Percentiles rank a stretch among this genome's conserved stretches.
Evolutionary conservation across 1,140 invertebrate species (phyloP).

Genomic region (Nixonia krombeini): DNA sequence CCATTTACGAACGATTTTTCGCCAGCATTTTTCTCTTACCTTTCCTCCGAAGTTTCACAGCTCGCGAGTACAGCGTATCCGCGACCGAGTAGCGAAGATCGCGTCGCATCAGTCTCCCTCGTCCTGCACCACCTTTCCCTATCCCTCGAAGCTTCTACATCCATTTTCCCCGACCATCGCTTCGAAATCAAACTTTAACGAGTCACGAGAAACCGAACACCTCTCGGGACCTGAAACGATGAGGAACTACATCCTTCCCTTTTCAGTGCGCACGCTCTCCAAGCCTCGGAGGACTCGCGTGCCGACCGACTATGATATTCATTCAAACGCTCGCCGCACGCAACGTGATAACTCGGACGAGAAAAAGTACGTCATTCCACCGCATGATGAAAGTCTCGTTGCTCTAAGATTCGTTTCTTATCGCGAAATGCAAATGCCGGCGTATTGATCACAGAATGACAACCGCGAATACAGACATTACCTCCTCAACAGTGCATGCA

Average conservation of each 20-base stretch:
- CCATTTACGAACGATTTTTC: conserved; percentile 6
- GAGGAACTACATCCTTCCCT: conserved; percentile 9
- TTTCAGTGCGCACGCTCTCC: neutral
- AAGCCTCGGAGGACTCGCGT: conserved; percentile 34
- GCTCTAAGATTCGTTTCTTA: neutral
- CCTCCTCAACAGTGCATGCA: no score
- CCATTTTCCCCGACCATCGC: conserved; percentile 9
- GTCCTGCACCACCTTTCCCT: neutral
- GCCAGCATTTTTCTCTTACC: neutral
- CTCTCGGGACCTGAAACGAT: conserved; percentile 7
- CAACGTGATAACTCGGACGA: conserved; percentile 2
- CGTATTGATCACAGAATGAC: neutral
- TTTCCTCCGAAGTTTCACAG: conserved; percentile 55
- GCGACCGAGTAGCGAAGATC: conserved; percentile 41
- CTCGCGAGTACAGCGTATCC: conserved; percentile 51
- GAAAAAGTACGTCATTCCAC: neutral
- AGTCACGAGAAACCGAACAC: conserved; percentile 44
- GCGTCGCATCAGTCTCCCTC: conserved; percentile 26
- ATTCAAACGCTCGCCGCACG: neutral
- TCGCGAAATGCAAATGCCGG: neutral
- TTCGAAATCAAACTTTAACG: conserved; percentile 51
- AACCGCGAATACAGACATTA: no score
- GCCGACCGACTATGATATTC: conserved; percentile 21
- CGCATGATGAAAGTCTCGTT: neutral
- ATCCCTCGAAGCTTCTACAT: neutral